These are phyloP conservation scores for Amphipoea oculea DNA, from an alignment of 2,888 invertebrate species.

Conservation along the genomic window DNA sequence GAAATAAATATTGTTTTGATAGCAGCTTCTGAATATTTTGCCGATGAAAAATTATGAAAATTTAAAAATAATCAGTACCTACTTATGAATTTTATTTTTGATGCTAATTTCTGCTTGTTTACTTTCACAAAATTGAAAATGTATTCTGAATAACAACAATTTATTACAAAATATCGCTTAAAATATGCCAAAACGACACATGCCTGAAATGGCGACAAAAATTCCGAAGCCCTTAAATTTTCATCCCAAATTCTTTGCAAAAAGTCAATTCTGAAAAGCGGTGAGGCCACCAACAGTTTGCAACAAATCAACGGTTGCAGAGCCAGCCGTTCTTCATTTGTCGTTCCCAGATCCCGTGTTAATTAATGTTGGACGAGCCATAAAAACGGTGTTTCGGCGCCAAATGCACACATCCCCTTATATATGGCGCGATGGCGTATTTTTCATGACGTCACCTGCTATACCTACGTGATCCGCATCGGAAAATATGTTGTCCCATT, in stretches of 20 bases:
- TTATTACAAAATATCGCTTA: not conserved
- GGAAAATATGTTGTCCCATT: slow-evolving; percentile 84
- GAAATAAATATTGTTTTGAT: slow-evolving; percentile 67
- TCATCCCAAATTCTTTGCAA: slow-evolving; percentile 57
- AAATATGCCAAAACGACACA: slow-evolving; percentile 10
- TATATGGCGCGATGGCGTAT: slow-evolving; percentile 73
- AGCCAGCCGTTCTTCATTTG: slow-evolving; percentile 74
- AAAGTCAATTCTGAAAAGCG: slow-evolving; percentile 39
- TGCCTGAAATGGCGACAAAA: slow-evolving; percentile 18
- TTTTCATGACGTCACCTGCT: slow-evolving; percentile 84
- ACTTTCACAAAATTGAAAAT: not conserved
- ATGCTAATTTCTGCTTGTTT: not conserved
- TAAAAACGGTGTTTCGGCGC: slow-evolving; percentile 72
- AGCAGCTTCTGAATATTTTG: slow-evolving; percentile 30
- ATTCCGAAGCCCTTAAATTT: slow-evolving; percentile 59
- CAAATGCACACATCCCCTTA: slow-evolving; percentile 69
- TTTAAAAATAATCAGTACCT: slow-evolving; percentile 1
- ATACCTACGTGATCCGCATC: slow-evolving; percentile 80
- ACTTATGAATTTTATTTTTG: slow-evolving; percentile 10
- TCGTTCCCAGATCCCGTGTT: slow-evolving; percentile 72
- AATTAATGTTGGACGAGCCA: slow-evolving; percentile 75
- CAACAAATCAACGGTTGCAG: slow-evolving; percentile 63
- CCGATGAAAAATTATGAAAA: slow-evolving; percentile 22
- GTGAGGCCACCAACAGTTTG: slow-evolving; percentile 44
- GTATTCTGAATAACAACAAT: not conserved